A percentile compares a stretch with the other conserved stretches of the same genome.
These are phyloP conservation scores for Balearica regulorum DNA, from an alignment of 2,797 vertebrate species.

Conservation along the genomic window DNA sequence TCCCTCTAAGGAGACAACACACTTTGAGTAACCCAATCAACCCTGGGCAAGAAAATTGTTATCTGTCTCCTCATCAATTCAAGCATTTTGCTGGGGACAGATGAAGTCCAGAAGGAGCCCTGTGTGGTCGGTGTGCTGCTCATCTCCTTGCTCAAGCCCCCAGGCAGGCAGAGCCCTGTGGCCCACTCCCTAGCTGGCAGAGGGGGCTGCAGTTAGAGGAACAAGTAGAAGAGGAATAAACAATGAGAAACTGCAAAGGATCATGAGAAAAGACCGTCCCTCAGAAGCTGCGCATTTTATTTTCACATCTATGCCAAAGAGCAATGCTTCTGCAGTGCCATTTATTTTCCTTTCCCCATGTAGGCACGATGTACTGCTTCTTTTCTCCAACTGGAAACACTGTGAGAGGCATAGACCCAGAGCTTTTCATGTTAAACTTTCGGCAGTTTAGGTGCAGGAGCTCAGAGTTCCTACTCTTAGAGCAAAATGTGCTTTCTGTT, in stretches of 20 bases:
- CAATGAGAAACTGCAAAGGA: not conserved
- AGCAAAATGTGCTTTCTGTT: not conserved
- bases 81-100: not conserved
- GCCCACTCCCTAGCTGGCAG: not conserved
- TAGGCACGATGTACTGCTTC: not conserved
- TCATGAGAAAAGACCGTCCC: not conserved
- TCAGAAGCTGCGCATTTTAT: not conserved
- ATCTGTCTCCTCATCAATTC: not conserved
- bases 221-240: not conserved
- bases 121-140: not conserved
- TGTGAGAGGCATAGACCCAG: not conserved
- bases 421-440: not conserved
- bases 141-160: not conserved
- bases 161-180: not conserved
- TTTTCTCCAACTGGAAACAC: not conserved
- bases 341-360: not conserved
- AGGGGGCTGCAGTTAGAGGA: not conserved
- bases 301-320: not conserved
- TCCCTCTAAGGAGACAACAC: not conserved
- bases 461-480: not conserved
- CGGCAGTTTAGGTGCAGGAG: not conserved
- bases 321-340: not conserved
- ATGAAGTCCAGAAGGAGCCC: not conserved
- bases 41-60: not conserved
- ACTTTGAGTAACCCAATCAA: not conserved